Conservation (phyloP, 2,113 vertebrate species). For the Nannobrachium achirus region DNA sequence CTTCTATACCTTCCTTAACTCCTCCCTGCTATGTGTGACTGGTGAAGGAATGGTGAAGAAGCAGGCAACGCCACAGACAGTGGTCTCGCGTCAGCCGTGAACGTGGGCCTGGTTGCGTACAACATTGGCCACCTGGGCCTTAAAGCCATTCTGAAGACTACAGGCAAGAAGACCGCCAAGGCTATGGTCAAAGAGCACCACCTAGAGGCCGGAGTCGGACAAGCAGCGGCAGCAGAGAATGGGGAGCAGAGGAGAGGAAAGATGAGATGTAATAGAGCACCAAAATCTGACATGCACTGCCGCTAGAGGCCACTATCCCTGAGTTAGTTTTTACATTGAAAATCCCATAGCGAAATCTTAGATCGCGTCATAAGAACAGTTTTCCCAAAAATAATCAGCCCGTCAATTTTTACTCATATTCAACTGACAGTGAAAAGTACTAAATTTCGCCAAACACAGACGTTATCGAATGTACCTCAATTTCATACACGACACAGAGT, state of each 20-base stretch:
- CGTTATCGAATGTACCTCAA: too few relatives aligned
- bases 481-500: too few relatives aligned
- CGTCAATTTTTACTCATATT: too few relatives aligned
- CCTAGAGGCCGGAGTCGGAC: neutral
- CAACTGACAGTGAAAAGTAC: too few relatives aligned
- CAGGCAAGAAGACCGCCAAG: constrained; percentile 83
- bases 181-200: constrained; percentile 78
- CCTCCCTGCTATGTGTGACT: constrained; percentile 32
- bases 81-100: constrained; percentile 85
- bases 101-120: constrained; percentile 86
- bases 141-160: constrained; percentile 85
- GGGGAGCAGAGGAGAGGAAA: constrained; percentile 20
- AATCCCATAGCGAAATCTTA: too few relatives aligned
- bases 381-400: too few relatives aligned
- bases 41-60: constrained; percentile 87
- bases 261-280: constrained; percentile 14
- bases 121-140: constrained; percentile 88
- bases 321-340: too few relatives aligned
- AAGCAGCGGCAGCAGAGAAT: neutral
- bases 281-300: too few relatives aligned
- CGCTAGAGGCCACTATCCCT: too few relatives aligned
- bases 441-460: too few relatives aligned
- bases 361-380: too few relatives aligned
- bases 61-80: constrained; percentile 86
- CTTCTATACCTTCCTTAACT: too few relatives aligned